phyloP scores from a whole-genome alignment of 2,888 invertebrate genomes.

The Leptinotarsa peninsularis region DNA sequence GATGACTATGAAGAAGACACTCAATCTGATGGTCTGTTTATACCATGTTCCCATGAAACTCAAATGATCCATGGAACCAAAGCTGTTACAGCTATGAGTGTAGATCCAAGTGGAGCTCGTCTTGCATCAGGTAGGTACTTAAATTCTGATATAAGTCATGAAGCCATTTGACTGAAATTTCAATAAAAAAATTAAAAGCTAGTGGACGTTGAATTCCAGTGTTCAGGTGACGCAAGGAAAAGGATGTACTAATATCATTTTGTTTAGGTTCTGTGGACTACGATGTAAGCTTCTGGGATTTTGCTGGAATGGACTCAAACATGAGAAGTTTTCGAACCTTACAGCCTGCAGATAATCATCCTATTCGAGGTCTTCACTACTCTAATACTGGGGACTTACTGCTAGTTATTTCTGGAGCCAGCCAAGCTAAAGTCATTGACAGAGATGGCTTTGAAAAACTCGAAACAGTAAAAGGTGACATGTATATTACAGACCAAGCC shows the following conservation, averaged over 20 bases:
- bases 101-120: slow-evolving; percentile 95
- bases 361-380: slow-evolving; percentile 90
- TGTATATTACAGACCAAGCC: slow-evolving; percentile 93
- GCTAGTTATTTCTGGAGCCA: slow-evolving; percentile 91
- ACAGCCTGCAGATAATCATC: slow-evolving; percentile 96
- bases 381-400: slow-evolving; percentile 95
- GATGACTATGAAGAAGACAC: slow-evolving; percentile 54
- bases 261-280: slow-evolving; percentile 91
- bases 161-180: no score
- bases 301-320: slow-evolving; percentile 96
- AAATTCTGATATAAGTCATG: no score
- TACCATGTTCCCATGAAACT: slow-evolving; percentile 83
- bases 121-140: slow-evolving; percentile 63
- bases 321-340: slow-evolving; percentile 91
- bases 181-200: no score
- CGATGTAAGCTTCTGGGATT: slow-evolving; percentile 98
- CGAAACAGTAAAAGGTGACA: slow-evolving; percentile 86
- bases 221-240: no score
- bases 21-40: slow-evolving; percentile 68
- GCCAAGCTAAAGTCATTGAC: slow-evolving; percentile 88
- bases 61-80: slow-evolving; percentile 69
- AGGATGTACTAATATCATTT: not conserved
- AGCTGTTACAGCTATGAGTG: slow-evolving; percentile 89
- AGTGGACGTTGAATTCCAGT: no score
- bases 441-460: slow-evolving; percentile 93